phyloP scores from a whole-genome alignment of 2,888 invertebrate species.

The Aproaerema taeniolella region DNA sequence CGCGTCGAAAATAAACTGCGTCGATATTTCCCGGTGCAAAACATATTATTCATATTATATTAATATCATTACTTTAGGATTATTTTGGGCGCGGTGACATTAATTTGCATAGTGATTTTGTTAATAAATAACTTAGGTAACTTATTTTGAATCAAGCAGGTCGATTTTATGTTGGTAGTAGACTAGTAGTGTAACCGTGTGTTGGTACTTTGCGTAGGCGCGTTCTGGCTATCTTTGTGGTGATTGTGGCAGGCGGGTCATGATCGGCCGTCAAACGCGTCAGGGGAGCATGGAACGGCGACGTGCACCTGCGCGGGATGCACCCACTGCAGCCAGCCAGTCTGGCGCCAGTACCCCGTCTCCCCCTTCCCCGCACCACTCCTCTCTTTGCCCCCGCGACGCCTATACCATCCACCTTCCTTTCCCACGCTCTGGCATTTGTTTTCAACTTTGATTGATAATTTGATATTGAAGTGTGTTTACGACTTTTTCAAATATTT shows the following conservation, averaged over 20 bases:
- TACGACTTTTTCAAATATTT: constrained; percentile 50
- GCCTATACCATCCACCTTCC: constrained; percentile 24
- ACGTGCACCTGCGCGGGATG: constrained; percentile 66
- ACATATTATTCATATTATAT: too few relatives aligned
- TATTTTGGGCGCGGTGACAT: too few relatives aligned
- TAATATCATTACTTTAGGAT: background rate
- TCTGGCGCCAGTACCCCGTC: constrained; percentile 53
- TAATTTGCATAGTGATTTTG: too few relatives aligned
- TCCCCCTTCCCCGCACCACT: constrained; percentile 21
- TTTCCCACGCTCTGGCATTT: constrained; percentile 57
- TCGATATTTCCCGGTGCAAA: background rate
- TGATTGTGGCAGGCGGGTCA: constrained; percentile 18
- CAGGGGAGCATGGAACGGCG: constrained; percentile 24
- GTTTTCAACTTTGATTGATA: constrained; percentile 77
- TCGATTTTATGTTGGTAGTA: too few relatives aligned
- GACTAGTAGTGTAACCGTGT: too few relatives aligned
- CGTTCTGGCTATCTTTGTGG: constrained; percentile 5
- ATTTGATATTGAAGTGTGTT: constrained; percentile 71
- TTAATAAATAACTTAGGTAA: too few relatives aligned
- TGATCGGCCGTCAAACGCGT: constrained; percentile 31
- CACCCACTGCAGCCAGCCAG: constrained; percentile 61
- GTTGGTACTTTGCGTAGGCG: constrained; percentile 14
- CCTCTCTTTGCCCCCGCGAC: constrained; percentile 17
- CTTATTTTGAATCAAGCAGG: too few relatives aligned
- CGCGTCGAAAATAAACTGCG: constrained; percentile 34